Percentiles rank a stretch among this genome's conserved stretches.
Conservation (phyloP, 2,888 invertebrate species). For the Ariolimax columbianus region DNA sequence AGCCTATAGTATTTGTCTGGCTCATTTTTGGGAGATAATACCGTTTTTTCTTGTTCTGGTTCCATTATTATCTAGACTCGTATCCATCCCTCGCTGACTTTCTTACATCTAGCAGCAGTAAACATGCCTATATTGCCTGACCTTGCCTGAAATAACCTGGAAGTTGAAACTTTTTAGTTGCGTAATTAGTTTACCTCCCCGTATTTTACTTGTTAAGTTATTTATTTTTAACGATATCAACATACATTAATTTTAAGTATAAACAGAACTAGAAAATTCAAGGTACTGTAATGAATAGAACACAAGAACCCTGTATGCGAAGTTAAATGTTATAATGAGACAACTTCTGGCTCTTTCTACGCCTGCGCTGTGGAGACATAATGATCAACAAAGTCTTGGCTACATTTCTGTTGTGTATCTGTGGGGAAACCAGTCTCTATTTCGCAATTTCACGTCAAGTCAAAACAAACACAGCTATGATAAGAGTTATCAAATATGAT, state of each 20-base stretch:
- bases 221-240: background rate
- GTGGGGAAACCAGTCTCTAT: constrained; percentile 6
- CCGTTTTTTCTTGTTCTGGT: background rate
- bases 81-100: background rate
- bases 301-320: background rate
- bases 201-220: background rate
- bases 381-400: constrained; percentile 60
- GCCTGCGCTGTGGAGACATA: constrained; percentile 57
- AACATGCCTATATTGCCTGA: background rate
- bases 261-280: background rate
- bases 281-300: background rate
- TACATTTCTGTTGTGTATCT: constrained; percentile 39
- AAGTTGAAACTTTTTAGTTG: background rate
- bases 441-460: background rate
- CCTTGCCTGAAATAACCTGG: background rate
- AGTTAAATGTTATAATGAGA: constrained; percentile 33
- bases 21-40: background rate
- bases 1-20: constrained; percentile 28
- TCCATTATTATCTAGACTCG: background rate
- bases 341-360: constrained; percentile 32
- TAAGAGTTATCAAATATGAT: background rate
- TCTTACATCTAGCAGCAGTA: background rate
- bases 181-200: background rate
- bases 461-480: background rate
- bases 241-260: background rate